Evolutionary conservation across 2,888 invertebrate species (phyloP).

Genomic region (Nyleta sp.): DNA sequence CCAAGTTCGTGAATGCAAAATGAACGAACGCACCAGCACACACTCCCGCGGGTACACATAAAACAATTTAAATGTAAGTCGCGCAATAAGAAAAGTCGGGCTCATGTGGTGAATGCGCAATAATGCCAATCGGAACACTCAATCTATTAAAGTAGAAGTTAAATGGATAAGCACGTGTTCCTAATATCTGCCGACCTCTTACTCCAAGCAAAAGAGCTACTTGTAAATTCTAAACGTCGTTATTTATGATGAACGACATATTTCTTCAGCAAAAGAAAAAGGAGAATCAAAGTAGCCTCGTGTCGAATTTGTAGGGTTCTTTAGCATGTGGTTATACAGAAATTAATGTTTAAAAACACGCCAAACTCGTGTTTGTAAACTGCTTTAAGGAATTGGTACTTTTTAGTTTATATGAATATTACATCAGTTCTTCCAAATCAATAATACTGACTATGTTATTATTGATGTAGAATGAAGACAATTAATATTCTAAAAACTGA

Average conservation of each 20-base stretch:
- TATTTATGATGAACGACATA: constrained; percentile 22
- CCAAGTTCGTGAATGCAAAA: constrained; percentile 47
- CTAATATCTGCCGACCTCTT: constrained; percentile 54
- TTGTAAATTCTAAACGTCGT: constrained; percentile 30
- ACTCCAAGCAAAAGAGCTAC: constrained; percentile 37
- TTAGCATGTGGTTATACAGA: neutral
- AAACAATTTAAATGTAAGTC: constrained; percentile 50
- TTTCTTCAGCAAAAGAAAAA: too few relatives aligned
- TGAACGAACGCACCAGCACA: constrained; percentile 24
- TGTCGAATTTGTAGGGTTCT: too few relatives aligned
- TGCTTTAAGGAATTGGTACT: too few relatives aligned
- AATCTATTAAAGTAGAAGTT: constrained; percentile 54
- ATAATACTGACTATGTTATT: too few relatives aligned
- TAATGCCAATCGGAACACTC: constrained; percentile 56
- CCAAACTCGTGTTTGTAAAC: too few relatives aligned
- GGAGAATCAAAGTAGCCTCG: too few relatives aligned
- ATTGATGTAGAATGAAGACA: too few relatives aligned
- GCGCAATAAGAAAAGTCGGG: constrained; percentile 44
- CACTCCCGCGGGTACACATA: neutral
- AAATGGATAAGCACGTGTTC: constrained; percentile 60
- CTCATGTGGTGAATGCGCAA: constrained; percentile 46
- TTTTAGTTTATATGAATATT: too few relatives aligned
- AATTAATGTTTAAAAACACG: too few relatives aligned
- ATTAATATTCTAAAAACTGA: too few relatives aligned
- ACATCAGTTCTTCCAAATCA: too few relatives aligned